Base-by-base conservation (phyloP, 2,797 vertebrate genomes). In the Cynodonichthys magdalenae region DNA sequence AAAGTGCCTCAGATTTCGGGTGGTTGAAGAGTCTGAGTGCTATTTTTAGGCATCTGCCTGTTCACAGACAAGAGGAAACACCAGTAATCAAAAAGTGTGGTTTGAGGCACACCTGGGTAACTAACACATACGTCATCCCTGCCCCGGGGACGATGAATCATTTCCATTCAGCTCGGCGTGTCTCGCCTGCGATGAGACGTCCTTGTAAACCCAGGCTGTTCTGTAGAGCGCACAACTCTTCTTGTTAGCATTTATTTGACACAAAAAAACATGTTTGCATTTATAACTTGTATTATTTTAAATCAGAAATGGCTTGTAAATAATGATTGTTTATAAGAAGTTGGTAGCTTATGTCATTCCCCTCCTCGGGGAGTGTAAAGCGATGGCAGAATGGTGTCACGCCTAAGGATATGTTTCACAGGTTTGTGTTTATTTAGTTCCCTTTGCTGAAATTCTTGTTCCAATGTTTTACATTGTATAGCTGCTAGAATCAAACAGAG, bases 281-380 rank as follows among this genome's bases (percentile, higher is more conserved):
- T 20, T 29, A 53, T 50, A 15, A 14, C 18, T 24, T 53, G 20
- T 31, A 10, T 10, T 41, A 34, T 45, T 11, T 3, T 55, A 34
- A 0, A 18, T 59, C 36, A 14, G 17, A 8, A 7, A 12, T 20
- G 7, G 27, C 36, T 12, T 15, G 6, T 31, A 5, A 0, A 5
- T 39, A 9, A 34, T 17, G 2, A 53, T 14, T 3, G 18, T 28
- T 41, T n/a, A 4, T n/a, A 47, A 36, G 44, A 59, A 14, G 44
- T 15, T 1, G 18, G 63, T 44, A 9, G 47, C 48, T 64, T 1
- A 20, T 15, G 15, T 28, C 0, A 1, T 58, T n/a, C 34, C 28
- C 47, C 12, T 36, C 48, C 49, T 66, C n/a, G 52, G 50, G 46
- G 17, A 55, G 65, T 66, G 28, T 20, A 29, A 63, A 28, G 70